Evolutionary conservation across 2,888 invertebrate genomes (phyloP), one percentile per base, ranked within the genome.

Genomic region (Trachelus stipa): DNA sequence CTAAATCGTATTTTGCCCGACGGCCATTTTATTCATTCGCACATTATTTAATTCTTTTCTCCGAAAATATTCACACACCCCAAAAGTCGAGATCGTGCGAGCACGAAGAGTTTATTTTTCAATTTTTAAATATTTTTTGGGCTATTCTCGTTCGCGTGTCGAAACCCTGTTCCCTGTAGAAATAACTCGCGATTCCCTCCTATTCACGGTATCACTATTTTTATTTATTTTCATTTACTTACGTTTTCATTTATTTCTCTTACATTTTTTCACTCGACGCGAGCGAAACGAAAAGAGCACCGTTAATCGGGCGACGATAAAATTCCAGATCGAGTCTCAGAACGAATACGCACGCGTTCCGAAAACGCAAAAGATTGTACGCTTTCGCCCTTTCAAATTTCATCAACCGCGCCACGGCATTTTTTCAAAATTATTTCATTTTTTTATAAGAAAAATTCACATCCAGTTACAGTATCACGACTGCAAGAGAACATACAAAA

Each of bases 81-180:
- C 56, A 56, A 56, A 23, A 23, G 56, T 56, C 56, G 56, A 56
- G 56, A 15, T 56, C 9, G 56, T 9, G 56, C 56, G 56, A 56
- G 56, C 56, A 56, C 56, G 56, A 56, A 56, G 56, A 56, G 56
- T 56, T 56, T 56, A 56, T 56, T 40, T 40, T 1, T 40, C 40
- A 40, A 6, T 56, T 56, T 56, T 56, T 56, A 23, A 56, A 56
- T 56, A 56, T 56, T 23, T 40, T 56, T 56, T 56, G 56, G 56
- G 56, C 56, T 23, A 56, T 56, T 56, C 23, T 56, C 56, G 56
- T 23, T 56, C 56, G 23, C 56, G 56, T 56, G 9, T 76, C 79
- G 75, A 77, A 81, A 82, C 82, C 82, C 81, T 81, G 82, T 82
- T 76, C 75, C 79, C 79, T 76, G 73, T 77, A 40, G 74, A 79